Conservation (phyloP, 2,113 vertebrate species). For the Motacilla alba region DNA sequence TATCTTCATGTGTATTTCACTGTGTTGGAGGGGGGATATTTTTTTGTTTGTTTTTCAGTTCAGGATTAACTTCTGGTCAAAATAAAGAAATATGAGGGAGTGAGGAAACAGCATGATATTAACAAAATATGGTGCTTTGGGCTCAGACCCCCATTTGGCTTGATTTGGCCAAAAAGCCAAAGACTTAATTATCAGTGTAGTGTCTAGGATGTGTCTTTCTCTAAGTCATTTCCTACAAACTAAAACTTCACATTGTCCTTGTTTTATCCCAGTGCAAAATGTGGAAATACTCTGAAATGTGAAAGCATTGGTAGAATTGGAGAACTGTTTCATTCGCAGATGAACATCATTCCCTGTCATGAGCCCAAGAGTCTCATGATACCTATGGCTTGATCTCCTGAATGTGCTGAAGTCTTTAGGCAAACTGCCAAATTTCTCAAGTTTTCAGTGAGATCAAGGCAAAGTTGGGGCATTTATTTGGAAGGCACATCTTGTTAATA, state of each 20-base stretch:
- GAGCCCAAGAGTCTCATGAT: neutral
- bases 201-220: neutral
- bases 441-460: slow-evolving; percentile 50
- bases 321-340: neutral
- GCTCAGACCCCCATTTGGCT: neutral
- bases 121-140: neutral
- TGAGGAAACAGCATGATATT: neutral
- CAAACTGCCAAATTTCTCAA: slow-evolving; percentile 43
- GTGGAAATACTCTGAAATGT: slow-evolving; percentile 10
- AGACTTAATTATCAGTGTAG: neutral
- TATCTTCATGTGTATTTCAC: neutral
- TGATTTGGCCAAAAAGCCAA: neutral
- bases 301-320: neutral
- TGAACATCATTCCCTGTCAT: slow-evolving; percentile 28
- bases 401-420: slow-evolving; percentile 14
- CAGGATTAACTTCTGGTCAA: neutral
- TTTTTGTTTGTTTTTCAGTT: neutral
- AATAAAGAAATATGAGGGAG: neutral
- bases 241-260: neutral
- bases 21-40: neutral
- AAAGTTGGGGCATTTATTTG: neutral
- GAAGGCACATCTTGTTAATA: slow-evolving; percentile 27
- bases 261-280: neutral
- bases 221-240: neutral
- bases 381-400: slow-evolving; percentile 38